A percentile compares a stretch with the other conserved stretches of the same genome.
phyloP scores from a whole-genome alignment of 2,113 vertebrate species.

The Labeo catla region DNA sequence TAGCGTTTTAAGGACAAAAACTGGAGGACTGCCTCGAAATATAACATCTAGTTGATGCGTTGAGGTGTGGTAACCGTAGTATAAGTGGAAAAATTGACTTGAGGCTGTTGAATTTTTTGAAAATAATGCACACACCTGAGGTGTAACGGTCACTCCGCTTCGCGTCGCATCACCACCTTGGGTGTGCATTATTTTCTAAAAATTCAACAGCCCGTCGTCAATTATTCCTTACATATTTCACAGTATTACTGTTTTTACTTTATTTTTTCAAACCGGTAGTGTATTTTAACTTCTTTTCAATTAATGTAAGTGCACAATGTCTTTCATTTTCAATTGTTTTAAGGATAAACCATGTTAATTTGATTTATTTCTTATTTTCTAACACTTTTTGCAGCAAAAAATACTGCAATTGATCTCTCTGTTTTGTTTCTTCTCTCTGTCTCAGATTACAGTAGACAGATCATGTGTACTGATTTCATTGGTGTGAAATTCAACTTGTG shows the following conservation, averaged over 20 bases:
- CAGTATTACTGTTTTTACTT: background rate
- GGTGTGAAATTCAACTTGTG: background rate
- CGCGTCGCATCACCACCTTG: too few relatives aligned
- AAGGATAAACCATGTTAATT: background rate
- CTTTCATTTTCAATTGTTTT: background rate
- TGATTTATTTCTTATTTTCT: background rate
- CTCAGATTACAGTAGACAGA: constrained; percentile 3
- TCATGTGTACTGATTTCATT: background rate
- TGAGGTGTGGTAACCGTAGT: too few relatives aligned
- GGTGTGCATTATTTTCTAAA: too few relatives aligned
- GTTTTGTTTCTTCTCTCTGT: background rate
- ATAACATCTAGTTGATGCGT: too few relatives aligned
- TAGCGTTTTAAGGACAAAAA: too few relatives aligned
- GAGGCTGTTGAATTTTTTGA: too few relatives aligned
- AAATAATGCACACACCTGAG: too few relatives aligned
- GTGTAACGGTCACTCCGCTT: too few relatives aligned
- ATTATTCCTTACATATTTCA: too few relatives aligned
- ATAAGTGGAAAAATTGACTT: too few relatives aligned
- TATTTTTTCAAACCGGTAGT: background rate
- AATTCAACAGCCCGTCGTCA: too few relatives aligned
- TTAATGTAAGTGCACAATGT: background rate
- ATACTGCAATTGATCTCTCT: background rate
- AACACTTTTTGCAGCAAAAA: background rate
- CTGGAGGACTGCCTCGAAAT: too few relatives aligned
- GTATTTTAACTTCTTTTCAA: background rate